A percentile compares a stretch with the other conserved stretches of the same genome.
Evolutionary conservation across 1,140 invertebrate species (phyloP).

Genomic region (Carposina sasakii): DNA sequence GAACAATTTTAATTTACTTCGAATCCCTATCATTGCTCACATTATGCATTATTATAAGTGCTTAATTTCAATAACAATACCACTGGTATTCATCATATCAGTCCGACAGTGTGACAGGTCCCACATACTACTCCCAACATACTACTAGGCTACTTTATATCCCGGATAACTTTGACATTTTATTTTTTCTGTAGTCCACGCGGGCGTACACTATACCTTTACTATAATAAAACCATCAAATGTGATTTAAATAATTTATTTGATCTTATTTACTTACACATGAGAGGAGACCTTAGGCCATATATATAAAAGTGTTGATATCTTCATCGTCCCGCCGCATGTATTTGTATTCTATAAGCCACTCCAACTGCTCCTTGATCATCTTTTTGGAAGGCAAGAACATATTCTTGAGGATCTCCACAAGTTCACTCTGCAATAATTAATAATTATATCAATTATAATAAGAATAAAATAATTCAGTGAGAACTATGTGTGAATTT

Average conservation of each 20-base stretch:
- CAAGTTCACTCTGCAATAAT: constrained; percentile 86
- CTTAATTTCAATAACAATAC: too few relatives aligned
- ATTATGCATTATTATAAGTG: too few relatives aligned
- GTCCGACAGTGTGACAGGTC: too few relatives aligned
- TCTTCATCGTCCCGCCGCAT: constrained; percentile 97
- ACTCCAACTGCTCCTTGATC: constrained; percentile 99
- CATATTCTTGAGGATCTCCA: constrained; percentile 99
- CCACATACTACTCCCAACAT: too few relatives aligned
- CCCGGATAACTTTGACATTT: too few relatives aligned
- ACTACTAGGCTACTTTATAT: too few relatives aligned
- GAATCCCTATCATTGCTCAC: too few relatives aligned
- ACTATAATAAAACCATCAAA: too few relatives aligned
- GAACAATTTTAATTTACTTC: too few relatives aligned
- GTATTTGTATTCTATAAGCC: constrained; percentile 99
- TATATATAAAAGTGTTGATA: constrained; percentile 98
- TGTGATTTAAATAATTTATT: constrained; percentile 63
- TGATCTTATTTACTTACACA: constrained; percentile 44
- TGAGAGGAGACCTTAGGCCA: constrained; percentile 81
- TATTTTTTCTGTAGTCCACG: too few relatives aligned
- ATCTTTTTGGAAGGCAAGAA: constrained; percentile 99
- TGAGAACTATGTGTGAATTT: neutral
- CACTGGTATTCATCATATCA: too few relatives aligned
- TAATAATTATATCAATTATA: constrained; percentile 2
- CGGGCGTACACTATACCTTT: too few relatives aligned
- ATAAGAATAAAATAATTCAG: neutral